phyloP scores from a whole-genome alignment of 2,888 invertebrate genomes.

The Himalopsyche japonica region DNA sequence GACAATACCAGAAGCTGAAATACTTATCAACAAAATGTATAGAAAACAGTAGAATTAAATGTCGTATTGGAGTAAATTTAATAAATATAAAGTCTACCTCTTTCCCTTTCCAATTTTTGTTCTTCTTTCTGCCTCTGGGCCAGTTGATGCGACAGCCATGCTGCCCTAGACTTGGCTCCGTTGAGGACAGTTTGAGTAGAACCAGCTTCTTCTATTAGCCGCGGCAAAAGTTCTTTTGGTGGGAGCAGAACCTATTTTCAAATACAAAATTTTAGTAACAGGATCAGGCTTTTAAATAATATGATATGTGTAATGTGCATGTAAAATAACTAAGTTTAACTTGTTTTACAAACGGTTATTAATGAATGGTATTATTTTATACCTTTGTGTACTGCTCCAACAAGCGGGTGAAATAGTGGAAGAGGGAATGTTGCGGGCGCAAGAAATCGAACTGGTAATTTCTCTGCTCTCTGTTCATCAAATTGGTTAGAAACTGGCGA shows the following conservation, averaged over 20 bases:
- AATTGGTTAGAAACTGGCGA: constrained; percentile 93
- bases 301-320: too few species aligned
- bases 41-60: too few species aligned
- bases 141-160: constrained; percentile 96
- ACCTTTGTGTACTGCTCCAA: constrained; percentile 97
- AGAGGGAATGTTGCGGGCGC: constrained; percentile 96
- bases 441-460: constrained; percentile 99
- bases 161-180: constrained; percentile 91
- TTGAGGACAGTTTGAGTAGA: constrained; percentile 73
- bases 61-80: too few species aligned
- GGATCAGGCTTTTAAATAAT: background rate
- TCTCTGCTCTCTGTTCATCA: constrained; percentile 97
- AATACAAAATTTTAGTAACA: background rate
- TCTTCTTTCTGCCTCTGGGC: constrained; percentile 91
- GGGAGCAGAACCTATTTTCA: constrained; percentile 75
- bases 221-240: constrained; percentile 84
- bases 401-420: constrained; percentile 97
- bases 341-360: background rate
- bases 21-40: too few species aligned
- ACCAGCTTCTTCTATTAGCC: constrained; percentile 77
- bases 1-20: too few species aligned
- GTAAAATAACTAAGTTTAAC: too few species aligned
- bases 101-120: constrained; percentile 91
- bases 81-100: constrained; percentile 60
- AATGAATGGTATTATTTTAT: constrained; percentile 44